Base-by-base conservation (phyloP, 2,888 invertebrate genomes). In the Priocnemis perturbator region DNA sequence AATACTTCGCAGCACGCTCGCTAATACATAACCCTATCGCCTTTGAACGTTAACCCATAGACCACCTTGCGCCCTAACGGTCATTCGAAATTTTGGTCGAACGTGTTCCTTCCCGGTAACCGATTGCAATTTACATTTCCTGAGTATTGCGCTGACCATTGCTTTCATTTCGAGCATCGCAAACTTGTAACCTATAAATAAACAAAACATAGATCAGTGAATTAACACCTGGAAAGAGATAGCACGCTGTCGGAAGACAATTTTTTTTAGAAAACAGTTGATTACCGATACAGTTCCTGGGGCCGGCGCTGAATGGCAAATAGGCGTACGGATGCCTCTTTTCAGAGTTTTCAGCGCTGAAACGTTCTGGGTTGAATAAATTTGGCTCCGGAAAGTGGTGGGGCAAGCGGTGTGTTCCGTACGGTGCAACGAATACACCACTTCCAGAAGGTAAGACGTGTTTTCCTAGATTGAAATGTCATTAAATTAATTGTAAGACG, bases 161-260 rank as follows among this genome's bases (percentile, higher is more conserved):
- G 92, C 90, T 85, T 92, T 92, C n/a, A 93, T 91, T 85, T 94
- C 94, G 50, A 93, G 83, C 87, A 93, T 91, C 0, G 94, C 93
- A 81, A 93, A 94, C 75, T 92, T 91, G 86, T 93, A 92, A n/a
- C 94, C 93, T 89, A 88, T 3, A 90, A 90, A 37, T 5, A 17
- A n/a, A n/a, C n/a, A n/a, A n/a, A n/a, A n/a, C n/a, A n/a, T n/a
- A n/a, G n/a, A n/a, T n/a, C n/a, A n/a, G n/a, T n/a, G n/a, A n/a
- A n/a, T n/a, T n/a, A n/a, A n/a, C n/a, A n/a, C n/a, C n/a, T n/a
- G n/a, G n/a, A n/a, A n/a, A 26, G 26, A 3, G 26, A 3, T 26
- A 2, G 26, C 26, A 26, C 5, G 26, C 11, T 37, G 11, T 37
- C 1, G 37, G 14, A 11, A 37, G 4, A 37, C 4, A 11, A 7